Percentiles rank a stretch among this genome's conserved stretches.
phyloP scores from a whole-genome alignment of 1,140 invertebrate genomes.

The Aphelenchoides fujianensis region DNA sequence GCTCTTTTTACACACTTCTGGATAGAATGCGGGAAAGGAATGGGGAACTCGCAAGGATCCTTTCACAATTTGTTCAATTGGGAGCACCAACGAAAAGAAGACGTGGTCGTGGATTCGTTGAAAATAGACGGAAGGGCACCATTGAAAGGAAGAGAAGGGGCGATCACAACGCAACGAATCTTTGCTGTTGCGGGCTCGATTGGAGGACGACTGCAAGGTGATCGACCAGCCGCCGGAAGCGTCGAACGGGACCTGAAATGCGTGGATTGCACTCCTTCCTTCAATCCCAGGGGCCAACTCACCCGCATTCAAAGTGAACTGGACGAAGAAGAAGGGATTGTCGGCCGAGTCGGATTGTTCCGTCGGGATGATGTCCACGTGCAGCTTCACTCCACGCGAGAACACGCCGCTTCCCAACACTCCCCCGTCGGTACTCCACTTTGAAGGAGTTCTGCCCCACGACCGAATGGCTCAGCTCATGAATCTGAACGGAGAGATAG shows the following conservation, averaged over 20 bases:
- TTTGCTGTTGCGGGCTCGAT: slow-evolving; percentile 49
- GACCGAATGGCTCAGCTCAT: slow-evolving; percentile 94
- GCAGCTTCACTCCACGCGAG: slow-evolving; percentile 60
- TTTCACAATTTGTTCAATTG: too few relatives aligned
- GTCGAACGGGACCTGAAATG: slow-evolving; percentile 49
- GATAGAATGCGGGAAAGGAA: too few relatives aligned
- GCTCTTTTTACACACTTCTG: background rate
- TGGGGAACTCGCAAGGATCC: too few relatives aligned
- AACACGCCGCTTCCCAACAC: slow-evolving; percentile 66
- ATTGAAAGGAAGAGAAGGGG: too few relatives aligned
- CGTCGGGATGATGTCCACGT: slow-evolving; percentile 57
- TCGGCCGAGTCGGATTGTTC: slow-evolving; percentile 47
- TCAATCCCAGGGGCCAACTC: background rate
- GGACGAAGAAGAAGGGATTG: slow-evolving; percentile 56
- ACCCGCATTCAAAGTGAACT: slow-evolving; percentile 55
- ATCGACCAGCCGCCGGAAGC: slow-evolving; percentile 55
- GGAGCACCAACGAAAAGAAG: too few relatives aligned
- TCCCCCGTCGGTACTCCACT: slow-evolving; percentile 91
- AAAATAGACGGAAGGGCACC: too few relatives aligned
- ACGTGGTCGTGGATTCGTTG: too few relatives aligned
- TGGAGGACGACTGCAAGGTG: slow-evolving; percentile 53
- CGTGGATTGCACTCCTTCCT: background rate
- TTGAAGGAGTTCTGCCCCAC: slow-evolving; percentile 95
- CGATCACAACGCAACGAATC: slow-evolving; percentile 1
- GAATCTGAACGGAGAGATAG: slow-evolving; percentile 76